Evolutionary conservation across 2,888 invertebrate genomes (phyloP), one percentile per base, ranked within the genome.

Genomic region (Cephus rjabovi): DNA sequence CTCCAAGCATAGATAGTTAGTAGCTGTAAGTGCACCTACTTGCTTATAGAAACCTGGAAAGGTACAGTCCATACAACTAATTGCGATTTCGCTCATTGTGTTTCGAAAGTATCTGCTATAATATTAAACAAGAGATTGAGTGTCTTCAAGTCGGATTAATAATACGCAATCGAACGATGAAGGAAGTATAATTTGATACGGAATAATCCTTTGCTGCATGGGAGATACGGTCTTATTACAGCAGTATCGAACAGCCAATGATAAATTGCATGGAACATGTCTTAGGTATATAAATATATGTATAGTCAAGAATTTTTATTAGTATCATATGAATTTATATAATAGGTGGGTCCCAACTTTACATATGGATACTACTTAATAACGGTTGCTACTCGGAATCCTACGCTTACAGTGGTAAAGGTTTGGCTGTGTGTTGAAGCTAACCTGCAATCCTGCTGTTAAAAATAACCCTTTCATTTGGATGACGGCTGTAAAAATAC

Each of bases 401-500:
- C 56, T 56, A 56, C 23, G 23, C 23, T 15, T 56, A 15, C 56
- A 23, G 56, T 9, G 56, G 56, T 23, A 23, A 56, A 9, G 56
- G 9, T 23, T 23, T 15, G 56, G 56, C 56, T 15, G 23, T 77
- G 74, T 77, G 34, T 34, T 37, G 74, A 31, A n/a, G n/a, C 37
- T 71, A 69, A 69, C 12, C 73, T 68, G 23, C 4, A 69, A 73
- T 73, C 74, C 77, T 37, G 56, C 23, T 23, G 69, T 69, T 37
- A 76, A 75, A 75, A 69, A 73, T 37, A 70, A 69, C 75, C 69
- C 69, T 79, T 76, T 75, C 77, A 79, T 77, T 74, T 80, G 37
- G 75, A 74, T 68, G 75, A 34, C 76, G 76, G 75, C 73, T 76
- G 76, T 76, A 81, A 76, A 76, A 77, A 68, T 75, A 77, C 31